Base-by-base conservation (phyloP, 2,888 invertebrate species). In the Timema cristinae region DNA sequence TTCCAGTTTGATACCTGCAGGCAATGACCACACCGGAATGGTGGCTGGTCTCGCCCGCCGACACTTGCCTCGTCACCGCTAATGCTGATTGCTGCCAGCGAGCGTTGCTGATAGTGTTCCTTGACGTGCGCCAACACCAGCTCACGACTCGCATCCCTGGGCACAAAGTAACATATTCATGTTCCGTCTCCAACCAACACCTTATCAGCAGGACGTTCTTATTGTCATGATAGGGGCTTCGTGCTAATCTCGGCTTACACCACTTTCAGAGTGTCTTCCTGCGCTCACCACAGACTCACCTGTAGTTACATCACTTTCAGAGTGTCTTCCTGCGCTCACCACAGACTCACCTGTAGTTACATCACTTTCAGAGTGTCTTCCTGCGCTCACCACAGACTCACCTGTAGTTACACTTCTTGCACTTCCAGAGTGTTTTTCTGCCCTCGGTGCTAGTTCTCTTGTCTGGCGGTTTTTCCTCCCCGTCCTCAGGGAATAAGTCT, bases 381-480 rank as follows among this genome's bases (percentile, higher is more conserved):
- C 16, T 10, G 6, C 10, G 7, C 15, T 6, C 15, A 61, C 9
- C 13, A 67, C 7, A 50, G 6, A 84, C 86, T 86, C 82, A 93
- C 93, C 89, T 91, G 83, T 92, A 95, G 80, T 91, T 89, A 82
- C 96, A 97, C 80, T 92, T 92, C 82, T 94, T 94, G 83, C 96
- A 97, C 81, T 94, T 93, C 91, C 94, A 94, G 77, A 91, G 83
- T 13, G 91, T 92, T 79, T 90, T 89, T 82, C 91, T 92, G 61
- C 66, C 61, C 5, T 70, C 71, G 13, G 32, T 76, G 71, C 75
- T 76, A 47, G 75, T 70, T 49, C 66, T 56, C 61, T 72, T 71
- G 8, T 54, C 49, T 51, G 71, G 54, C 9, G 66, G 70, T 47
- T 49, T 54, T 61, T 52, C 67, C 47, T 70, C 63, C 15, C 51